A percentile compares a stretch with the other conserved stretches of the same genome.
Conservation (phyloP, 2,797 vertebrate species). For the Spinus pinus region DNA sequence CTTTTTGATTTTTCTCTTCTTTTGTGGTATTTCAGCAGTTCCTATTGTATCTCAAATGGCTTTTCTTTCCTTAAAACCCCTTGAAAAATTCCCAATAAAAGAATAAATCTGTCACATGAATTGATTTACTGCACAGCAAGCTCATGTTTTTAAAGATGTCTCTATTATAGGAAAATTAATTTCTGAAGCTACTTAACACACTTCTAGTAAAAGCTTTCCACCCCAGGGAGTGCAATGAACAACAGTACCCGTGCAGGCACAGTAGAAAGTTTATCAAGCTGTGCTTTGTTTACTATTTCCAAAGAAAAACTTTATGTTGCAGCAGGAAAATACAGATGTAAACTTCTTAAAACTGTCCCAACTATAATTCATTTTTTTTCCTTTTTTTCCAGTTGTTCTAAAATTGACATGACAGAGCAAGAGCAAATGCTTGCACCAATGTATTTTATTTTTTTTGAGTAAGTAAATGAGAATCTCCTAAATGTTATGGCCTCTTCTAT, state of each 20-base stretch:
- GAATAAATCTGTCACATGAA: slow-evolving; percentile 70
- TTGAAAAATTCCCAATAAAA: slow-evolving; percentile 68
- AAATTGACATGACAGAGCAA: accelerated
- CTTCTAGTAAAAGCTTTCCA: slow-evolving; percentile 68
- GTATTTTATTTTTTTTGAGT: neutral
- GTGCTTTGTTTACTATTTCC: neutral
- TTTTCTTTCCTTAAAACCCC: slow-evolving; percentile 43
- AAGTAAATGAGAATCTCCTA: neutral
- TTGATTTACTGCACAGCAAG: slow-evolving; percentile 77
- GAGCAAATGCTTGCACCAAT: neutral
- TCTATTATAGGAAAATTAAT: slow-evolving; percentile 78
- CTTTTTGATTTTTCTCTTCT: neutral
- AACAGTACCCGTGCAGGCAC: slow-evolving; percentile 41
- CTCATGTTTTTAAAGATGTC: slow-evolving; percentile 75
- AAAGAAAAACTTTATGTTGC: neutral
- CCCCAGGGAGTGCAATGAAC: slow-evolving; percentile 43
- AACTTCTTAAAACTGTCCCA: neutral
- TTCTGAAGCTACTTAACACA: slow-evolving; percentile 74
- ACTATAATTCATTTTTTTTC: neutral
- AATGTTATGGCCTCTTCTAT: neutral
- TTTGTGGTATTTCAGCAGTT: neutral
- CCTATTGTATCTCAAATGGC: slow-evolving; percentile 12
- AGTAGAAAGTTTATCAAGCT: neutral
- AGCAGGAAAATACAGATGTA: neutral
- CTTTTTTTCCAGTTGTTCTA: neutral